Evolutionary conservation across 2,113 vertebrate genomes (phyloP).

Genomic region (Empidonax alnorum): DNA sequence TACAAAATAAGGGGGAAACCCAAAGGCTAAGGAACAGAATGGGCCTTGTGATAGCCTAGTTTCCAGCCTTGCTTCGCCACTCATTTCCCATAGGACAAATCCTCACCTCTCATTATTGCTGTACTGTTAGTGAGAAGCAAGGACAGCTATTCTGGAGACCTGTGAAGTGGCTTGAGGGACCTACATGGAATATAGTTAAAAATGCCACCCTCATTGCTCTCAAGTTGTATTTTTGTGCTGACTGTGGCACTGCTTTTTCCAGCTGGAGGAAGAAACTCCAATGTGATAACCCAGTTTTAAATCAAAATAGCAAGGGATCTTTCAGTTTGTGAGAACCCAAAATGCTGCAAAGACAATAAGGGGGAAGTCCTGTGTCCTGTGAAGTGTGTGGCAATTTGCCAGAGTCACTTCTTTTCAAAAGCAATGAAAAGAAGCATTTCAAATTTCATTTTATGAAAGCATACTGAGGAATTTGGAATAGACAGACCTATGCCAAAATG

Average conservation of each 20-base stretch:
- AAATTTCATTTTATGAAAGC: background rate
- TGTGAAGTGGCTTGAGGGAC: background rate
- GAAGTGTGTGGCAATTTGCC: background rate
- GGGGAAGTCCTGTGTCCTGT: background rate
- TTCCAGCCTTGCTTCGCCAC: background rate
- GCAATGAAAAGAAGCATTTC: background rate
- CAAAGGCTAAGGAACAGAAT: background rate
- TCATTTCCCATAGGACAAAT: background rate
- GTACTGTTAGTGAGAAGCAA: background rate
- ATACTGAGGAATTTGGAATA: background rate
- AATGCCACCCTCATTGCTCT: background rate
- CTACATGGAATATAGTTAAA: background rate
- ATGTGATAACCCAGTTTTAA: background rate
- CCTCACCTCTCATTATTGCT: background rate
- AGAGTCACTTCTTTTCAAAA: background rate
- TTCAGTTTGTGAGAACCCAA: background rate
- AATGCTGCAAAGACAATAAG: background rate
- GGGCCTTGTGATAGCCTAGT: background rate
- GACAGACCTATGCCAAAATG: background rate
- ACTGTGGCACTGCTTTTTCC: background rate
- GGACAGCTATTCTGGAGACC: background rate
- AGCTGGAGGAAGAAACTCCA: background rate
- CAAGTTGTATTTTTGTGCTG: background rate
- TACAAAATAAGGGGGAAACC: background rate
- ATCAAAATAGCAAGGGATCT: background rate